phyloP scores from a whole-genome alignment of 2,113 vertebrate species.

The Polypterus bichir region DNA sequence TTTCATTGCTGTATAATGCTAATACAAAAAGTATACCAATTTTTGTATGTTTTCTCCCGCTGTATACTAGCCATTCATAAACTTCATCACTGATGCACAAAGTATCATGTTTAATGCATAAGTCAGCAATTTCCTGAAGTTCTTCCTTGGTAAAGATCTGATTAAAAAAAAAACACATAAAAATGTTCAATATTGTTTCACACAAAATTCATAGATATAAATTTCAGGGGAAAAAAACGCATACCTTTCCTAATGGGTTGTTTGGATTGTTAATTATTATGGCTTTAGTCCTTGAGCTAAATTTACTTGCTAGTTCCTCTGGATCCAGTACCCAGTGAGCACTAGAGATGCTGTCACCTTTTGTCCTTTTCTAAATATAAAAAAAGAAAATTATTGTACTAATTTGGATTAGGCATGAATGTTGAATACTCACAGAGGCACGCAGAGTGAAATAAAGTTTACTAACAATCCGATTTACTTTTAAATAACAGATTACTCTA shows the following conservation, averaged over 20 bases:
- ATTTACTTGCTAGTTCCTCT: constrained; percentile 78
- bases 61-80: constrained; percentile 89
- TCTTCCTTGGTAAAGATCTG: constrained; percentile 79
- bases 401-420: no score
- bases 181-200: constrained; percentile 17
- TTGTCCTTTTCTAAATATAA: constrained; percentile 42
- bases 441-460: no score
- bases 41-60: constrained; percentile 73
- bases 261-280: constrained; percentile 90
- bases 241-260: constrained; percentile 87
- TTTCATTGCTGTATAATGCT: no score
- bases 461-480: no score
- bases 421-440: no score
- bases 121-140: constrained; percentile 76
- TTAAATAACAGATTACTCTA: no score
- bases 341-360: constrained; percentile 47
- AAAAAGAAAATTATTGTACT: not conserved
- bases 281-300: constrained; percentile 85
- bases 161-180: constrained; percentile 12
- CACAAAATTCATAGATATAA: not conserved
- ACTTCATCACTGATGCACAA: constrained; percentile 96
- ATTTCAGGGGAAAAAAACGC: constrained; percentile 10
- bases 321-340: constrained; percentile 76
- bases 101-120: constrained; percentile 78
- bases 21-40: constrained; percentile 61